Evolutionary conservation across 2,113 vertebrate genomes (phyloP).

Genomic region (Carassius gibelio): DNA sequence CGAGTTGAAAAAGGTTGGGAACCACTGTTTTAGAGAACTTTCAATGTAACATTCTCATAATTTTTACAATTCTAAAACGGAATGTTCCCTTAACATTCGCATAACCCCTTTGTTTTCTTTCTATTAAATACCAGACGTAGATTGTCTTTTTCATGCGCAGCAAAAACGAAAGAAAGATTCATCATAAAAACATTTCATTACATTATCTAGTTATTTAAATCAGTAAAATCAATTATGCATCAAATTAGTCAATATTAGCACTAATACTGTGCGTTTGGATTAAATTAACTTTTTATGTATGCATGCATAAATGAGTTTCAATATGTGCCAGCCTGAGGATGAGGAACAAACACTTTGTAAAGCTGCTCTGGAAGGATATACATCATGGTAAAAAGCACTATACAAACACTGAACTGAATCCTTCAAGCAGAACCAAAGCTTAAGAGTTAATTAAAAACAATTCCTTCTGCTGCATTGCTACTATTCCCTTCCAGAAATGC

Average conservation of each 20-base stretch:
- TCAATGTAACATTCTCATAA: no score
- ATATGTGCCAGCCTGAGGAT: not conserved
- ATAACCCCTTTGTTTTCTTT: no score
- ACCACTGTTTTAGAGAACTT: no score
- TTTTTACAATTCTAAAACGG: no score
- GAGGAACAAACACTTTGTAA: not conserved
- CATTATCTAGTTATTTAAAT: not conserved
- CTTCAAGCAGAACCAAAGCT: not conserved
- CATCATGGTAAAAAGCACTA: not conserved
- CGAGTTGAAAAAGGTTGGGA: no score
- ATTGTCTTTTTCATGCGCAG: not conserved
- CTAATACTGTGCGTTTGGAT: not conserved
- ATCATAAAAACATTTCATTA: not conserved
- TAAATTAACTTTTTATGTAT: not conserved
- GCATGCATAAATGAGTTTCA: not conserved
- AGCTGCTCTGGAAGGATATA: not conserved
- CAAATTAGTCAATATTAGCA: not conserved
- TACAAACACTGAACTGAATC: not conserved
- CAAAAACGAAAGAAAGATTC: not conserved
- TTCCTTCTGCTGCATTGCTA: not conserved
- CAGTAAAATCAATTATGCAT: not conserved
- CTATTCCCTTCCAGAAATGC: not conserved
- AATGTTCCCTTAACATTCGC: no score
- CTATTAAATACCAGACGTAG: no score
- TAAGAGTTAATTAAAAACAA: not conserved